Evolutionary conservation across 2,888 invertebrate genomes (phyloP).

Genomic region (Lacanobia wlatinum): DNA sequence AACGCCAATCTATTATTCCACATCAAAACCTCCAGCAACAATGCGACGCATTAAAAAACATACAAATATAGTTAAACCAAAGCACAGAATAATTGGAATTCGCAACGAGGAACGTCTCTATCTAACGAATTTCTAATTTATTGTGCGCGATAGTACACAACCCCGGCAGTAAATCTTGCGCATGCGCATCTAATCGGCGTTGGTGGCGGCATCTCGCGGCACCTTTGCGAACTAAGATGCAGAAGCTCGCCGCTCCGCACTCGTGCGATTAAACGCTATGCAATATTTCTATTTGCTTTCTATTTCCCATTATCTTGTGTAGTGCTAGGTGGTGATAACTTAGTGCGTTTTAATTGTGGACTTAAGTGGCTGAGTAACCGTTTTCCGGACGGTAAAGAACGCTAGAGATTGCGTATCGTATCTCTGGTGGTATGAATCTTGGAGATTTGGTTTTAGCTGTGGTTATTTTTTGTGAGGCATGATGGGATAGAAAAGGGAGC

Average conservation of each 20-base stretch:
- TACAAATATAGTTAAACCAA: slow-evolving; percentile 61
- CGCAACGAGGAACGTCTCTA: slow-evolving; percentile 83
- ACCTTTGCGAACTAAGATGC: slow-evolving; percentile 87
- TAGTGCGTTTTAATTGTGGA: slow-evolving; percentile 68
- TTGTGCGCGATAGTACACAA: slow-evolving; percentile 84
- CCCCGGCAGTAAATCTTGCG: slow-evolving; percentile 86
- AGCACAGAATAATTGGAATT: slow-evolving; percentile 86
- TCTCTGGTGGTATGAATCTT: slow-evolving; percentile 44
- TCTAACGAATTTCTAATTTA: slow-evolving; percentile 91
- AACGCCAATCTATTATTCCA: slow-evolving; percentile 5
- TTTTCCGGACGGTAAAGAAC: slow-evolving; percentile 61
- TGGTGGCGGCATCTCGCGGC: slow-evolving; percentile 87
- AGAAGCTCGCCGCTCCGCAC: slow-evolving; percentile 78
- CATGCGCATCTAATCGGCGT: slow-evolving; percentile 85
- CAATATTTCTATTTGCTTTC: slow-evolving; percentile 84
- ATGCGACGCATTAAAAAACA: slow-evolving; percentile 60
- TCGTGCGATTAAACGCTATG: slow-evolving; percentile 67
- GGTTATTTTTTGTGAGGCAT: background rate
- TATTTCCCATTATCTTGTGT: slow-evolving; percentile 70
- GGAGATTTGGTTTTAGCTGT: slow-evolving; percentile 24
- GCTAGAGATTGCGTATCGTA: slow-evolving; percentile 53
- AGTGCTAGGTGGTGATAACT: slow-evolving; percentile 79
- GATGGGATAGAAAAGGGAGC: background rate
- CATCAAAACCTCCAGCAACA: slow-evolving; percentile 46
- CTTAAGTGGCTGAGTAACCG: slow-evolving; percentile 64